These are phyloP conservation scores for Littorina saxatilis DNA, from an alignment of 1,140 invertebrate species.

Conservation along the genomic window DNA sequence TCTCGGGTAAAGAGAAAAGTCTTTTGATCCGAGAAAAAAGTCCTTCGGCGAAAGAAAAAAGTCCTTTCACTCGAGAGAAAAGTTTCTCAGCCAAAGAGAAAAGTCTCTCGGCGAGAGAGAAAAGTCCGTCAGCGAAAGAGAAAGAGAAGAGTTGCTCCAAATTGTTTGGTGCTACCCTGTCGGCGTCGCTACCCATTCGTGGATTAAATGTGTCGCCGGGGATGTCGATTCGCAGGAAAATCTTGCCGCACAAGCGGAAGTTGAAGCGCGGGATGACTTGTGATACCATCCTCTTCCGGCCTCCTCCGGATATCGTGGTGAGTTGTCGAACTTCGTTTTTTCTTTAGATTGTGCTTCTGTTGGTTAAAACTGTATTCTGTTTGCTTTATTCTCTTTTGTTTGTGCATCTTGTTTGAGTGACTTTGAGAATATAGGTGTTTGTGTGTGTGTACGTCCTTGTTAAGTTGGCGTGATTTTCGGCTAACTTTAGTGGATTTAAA, in stretches of 20 bases:
- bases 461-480: no score
- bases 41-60: no score
- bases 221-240: slow-evolving; percentile 48
- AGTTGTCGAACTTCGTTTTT: neutral
- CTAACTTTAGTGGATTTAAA: no score
- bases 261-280: slow-evolving; percentile 44
- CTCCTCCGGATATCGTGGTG: slow-evolving; percentile 36
- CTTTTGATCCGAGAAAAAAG: no score
- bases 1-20: no score
- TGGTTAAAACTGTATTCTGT: neutral
- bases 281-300: slow-evolving; percentile 42
- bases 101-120: no score
- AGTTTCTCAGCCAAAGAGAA: no score
- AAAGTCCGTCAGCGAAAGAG: neutral
- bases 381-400: no score
- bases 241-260: slow-evolving; percentile 50
- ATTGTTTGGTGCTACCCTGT: neutral
- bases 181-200: neutral
- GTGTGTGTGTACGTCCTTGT: no score
- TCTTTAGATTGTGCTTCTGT: neutral
- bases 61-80: no score
- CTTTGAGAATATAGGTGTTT: no score
- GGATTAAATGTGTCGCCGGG: slow-evolving; percentile 33
- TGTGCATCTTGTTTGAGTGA: no score
- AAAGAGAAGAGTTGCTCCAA: neutral